Conservation (phyloP, 2,113 vertebrate species). For the Vulpes vulpes region DNA sequence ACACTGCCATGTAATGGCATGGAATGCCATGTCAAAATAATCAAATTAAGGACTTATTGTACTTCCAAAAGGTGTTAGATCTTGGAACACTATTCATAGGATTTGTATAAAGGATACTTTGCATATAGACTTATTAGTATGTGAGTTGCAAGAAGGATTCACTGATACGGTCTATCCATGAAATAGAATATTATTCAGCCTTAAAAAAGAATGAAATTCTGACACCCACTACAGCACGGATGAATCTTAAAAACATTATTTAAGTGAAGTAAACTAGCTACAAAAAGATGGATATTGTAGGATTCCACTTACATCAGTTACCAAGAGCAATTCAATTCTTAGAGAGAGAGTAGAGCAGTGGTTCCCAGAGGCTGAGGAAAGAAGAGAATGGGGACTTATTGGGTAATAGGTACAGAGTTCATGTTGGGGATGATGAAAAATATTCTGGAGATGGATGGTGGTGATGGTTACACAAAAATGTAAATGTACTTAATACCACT, state of each 20-base stretch:
- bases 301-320: neutral
- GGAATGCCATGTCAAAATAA: neutral
- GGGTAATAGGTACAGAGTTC: no score
- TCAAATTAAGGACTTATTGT: neutral
- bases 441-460: neutral
- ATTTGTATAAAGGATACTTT: neutral
- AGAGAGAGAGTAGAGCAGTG: neutral
- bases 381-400: neutral
- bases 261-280: neutral
- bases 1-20: neutral
- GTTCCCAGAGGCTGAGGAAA: neutral
- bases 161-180: neutral
- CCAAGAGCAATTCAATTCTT: neutral
- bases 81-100: neutral
- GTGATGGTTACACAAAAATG: neutral
- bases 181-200: neutral
- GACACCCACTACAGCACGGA: neutral
- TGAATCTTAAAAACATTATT: neutral
- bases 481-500: neutral
- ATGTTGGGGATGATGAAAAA: neutral
- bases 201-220: neutral
- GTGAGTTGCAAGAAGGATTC: neutral
- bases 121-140: neutral
- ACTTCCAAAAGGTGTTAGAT: neutral
- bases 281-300: neutral